Evolutionary conservation across 2,888 invertebrate genomes (phyloP).

Genomic region (Alsophila aescularia): DNA sequence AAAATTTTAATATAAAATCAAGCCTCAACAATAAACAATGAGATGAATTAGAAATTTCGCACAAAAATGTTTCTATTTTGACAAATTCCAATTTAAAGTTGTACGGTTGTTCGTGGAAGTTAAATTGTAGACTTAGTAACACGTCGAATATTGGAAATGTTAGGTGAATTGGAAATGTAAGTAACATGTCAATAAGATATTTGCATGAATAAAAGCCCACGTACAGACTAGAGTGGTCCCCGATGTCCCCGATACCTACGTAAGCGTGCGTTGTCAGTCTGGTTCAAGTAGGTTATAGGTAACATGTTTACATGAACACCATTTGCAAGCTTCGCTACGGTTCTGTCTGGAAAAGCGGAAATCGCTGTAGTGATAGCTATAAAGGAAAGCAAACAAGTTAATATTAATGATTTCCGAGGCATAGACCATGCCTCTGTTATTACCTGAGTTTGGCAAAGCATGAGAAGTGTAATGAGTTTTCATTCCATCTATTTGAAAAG

Average conservation of each 20-base stretch:
- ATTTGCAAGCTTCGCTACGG: slow-evolving; percentile 10
- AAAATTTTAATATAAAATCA: slow-evolving; percentile 13
- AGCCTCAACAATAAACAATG: not conserved
- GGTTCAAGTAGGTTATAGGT: slow-evolving; percentile 37
- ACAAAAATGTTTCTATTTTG: slow-evolving; percentile 30
- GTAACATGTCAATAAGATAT: slow-evolving; percentile 50
- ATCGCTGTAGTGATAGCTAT: slow-evolving; percentile 1
- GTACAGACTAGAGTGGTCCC: not conserved
- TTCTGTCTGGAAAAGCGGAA: not conserved
- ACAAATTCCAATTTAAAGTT: slow-evolving; percentile 44
- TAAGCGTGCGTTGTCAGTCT: slow-evolving; percentile 10
- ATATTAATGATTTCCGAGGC: not conserved
- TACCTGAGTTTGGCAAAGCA: too few relatives aligned
- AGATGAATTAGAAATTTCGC: slow-evolving; percentile 1
- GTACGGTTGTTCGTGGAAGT: slow-evolving; percentile 34
- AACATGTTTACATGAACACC: slow-evolving; percentile 25
- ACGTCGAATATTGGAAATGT: slow-evolving; percentile 45
- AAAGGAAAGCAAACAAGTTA: not conserved
- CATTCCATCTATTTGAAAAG: too few relatives aligned
- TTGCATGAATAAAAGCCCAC: slow-evolving; percentile 49
- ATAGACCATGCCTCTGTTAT: too few relatives aligned
- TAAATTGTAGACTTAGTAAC: slow-evolving; percentile 43
- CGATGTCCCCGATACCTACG: not conserved
- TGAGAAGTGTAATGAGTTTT: too few relatives aligned
- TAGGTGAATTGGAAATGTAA: slow-evolving; percentile 45